Percentiles rank a stretch among this genome's conserved stretches.
Conservation (phyloP, 2,797 vertebrate species). For the Phoxinus dragarum region DNA sequence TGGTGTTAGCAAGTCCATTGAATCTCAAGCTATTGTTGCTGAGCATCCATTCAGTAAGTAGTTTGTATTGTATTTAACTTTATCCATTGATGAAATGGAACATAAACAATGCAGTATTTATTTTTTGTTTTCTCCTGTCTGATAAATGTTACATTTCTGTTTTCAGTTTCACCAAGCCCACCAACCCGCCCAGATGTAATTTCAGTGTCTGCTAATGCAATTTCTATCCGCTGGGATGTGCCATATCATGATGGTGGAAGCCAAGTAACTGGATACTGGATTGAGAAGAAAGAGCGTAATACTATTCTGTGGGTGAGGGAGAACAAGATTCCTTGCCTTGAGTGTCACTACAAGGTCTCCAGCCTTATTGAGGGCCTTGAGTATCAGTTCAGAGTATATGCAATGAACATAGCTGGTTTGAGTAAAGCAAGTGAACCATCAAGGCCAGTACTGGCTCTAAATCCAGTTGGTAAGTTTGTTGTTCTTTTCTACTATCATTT, state of each 20-base stretch:
- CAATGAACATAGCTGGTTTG: constrained; percentile 94
- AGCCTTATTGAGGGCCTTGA: constrained; percentile 94
- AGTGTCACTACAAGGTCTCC: constrained; percentile 92
- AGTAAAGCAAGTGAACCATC: constrained; percentile 99
- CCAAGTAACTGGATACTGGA: constrained; percentile 94
- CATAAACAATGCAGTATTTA: background rate
- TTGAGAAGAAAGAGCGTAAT: constrained; percentile 99
- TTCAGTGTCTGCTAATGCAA: constrained; percentile 86
- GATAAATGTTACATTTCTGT: background rate
- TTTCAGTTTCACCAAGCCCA: constrained; percentile 92
- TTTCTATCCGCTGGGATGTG: constrained; percentile 95
- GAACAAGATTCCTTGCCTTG: constrained; percentile 94
- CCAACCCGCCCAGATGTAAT: constrained; percentile 94
- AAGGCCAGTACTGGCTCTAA: constrained; percentile 91
- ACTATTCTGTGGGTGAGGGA: constrained; percentile 98
- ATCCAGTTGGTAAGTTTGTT: constrained; percentile 90
- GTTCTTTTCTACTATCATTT: background rate
- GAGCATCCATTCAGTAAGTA: constrained; percentile 97
- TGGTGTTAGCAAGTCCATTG: constrained; percentile 96
- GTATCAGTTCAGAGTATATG: constrained; percentile 97
- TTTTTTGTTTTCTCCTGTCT: background rate
- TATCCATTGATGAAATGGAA: background rate
- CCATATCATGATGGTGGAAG: constrained; percentile 98
- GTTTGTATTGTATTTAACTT: background rate
- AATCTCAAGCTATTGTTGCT: constrained; percentile 90